phyloP scores from a whole-genome alignment of 2,888 invertebrate species.

The Leptothorax acervorum region DNA sequence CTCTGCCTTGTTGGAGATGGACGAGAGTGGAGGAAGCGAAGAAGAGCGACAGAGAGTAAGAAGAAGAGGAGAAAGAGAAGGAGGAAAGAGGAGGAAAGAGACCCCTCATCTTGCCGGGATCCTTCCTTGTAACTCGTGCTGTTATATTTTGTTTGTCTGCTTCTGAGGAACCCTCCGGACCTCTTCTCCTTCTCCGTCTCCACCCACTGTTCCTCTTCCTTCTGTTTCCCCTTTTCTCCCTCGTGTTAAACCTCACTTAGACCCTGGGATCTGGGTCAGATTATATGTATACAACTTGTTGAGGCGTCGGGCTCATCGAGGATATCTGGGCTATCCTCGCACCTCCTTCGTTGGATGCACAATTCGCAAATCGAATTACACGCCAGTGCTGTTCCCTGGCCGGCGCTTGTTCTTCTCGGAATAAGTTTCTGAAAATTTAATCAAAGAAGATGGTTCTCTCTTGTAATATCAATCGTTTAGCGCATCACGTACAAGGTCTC shows the following conservation, averaged over 20 bases:
- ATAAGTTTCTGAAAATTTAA: conserved; percentile 22
- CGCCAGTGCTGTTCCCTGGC: conserved; percentile 42
- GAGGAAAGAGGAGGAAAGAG: conserved; percentile 65
- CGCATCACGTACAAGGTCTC: not conserved
- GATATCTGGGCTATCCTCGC: conserved; percentile 65
- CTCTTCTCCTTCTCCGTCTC: conserved; percentile 64
- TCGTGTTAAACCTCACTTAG: conserved; percentile 80
- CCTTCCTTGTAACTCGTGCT: conserved; percentile 80
- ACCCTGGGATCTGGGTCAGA: conserved; percentile 83
- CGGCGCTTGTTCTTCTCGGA: conserved; percentile 6
- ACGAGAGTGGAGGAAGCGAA: conserved; percentile 37
- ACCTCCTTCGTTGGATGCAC: conserved; percentile 57
- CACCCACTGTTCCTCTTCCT: conserved; percentile 53
- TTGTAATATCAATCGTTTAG: conserved; percentile 13
- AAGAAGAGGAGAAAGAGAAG: conserved; percentile 25
- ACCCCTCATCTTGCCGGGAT: conserved; percentile 78
- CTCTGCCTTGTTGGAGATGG: conserved; percentile 71
- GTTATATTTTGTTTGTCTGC: conserved; percentile 83
- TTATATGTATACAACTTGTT: conserved; percentile 82
- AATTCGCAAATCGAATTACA: conserved; percentile 75
- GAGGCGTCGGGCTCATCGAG: conserved; percentile 73
- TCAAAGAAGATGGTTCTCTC: not conserved
- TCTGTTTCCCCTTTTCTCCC: conserved; percentile 70
- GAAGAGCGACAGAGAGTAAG: conserved; percentile 43
- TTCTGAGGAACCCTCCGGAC: conserved; percentile 78